Percentiles rank a stretch among this genome's conserved stretches.
Evolutionary conservation across 2,113 vertebrate species (phyloP).

Genomic region (Chaetorhynchus papuensis): DNA sequence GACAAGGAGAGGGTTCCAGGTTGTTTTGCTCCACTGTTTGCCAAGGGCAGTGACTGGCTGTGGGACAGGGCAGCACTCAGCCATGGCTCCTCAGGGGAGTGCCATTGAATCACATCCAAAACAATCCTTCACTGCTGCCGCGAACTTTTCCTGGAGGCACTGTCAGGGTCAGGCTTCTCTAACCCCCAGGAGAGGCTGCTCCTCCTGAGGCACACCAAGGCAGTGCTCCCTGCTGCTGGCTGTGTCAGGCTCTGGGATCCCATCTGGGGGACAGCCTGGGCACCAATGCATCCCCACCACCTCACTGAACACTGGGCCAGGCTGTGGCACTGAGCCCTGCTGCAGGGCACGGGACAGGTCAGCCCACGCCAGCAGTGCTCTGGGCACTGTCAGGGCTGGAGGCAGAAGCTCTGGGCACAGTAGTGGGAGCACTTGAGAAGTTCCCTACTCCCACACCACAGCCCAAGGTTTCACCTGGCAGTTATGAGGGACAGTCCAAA

Average conservation of each 20-base stretch:
- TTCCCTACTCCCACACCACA: neutral
- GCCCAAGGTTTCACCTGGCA: neutral
- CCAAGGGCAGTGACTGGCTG: fast-evolving
- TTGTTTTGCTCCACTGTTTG: neutral
- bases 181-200: fast-evolving
- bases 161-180: neutral
- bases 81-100: fast-evolving
- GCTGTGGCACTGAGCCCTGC: neutral
- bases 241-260: neutral
- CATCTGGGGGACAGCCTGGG: neutral
- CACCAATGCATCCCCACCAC: neutral
- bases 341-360: neutral
- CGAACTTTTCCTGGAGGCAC: neutral
- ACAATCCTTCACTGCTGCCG: fast-evolving
- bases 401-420: neutral
- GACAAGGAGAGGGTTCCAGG: neutral
- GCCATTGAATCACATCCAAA: neutral
- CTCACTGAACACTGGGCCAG: neutral
- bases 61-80: neutral
- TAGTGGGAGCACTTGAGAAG: neutral
- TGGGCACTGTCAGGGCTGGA: neutral
- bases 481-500: neutral
- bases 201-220: neutral
- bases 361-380: fast-evolving
- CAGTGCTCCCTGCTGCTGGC: fast-evolving